Evolutionary conservation across 1,140 invertebrate species (phyloP).

Genomic region (Zaprionus ornatus): DNA sequence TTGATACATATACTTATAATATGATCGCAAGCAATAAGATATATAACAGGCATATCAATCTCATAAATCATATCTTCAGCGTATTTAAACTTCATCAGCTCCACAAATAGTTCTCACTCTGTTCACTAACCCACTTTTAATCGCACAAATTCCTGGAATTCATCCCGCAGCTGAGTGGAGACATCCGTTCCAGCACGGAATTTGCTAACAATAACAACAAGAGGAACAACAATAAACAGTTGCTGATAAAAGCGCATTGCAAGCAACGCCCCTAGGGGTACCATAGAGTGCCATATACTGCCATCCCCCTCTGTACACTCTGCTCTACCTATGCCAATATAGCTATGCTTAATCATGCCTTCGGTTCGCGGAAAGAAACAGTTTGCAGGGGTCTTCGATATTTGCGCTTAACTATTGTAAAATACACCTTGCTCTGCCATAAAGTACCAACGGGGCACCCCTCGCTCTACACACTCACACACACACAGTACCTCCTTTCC

Average conservation of each 20-base stretch:
- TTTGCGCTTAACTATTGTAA: slow-evolving; percentile 24
- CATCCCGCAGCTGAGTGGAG: slow-evolving; percentile 26
- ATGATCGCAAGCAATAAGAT: no score
- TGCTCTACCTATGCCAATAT: not conserved
- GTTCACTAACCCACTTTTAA: slow-evolving; percentile 1
- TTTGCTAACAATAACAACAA: not conserved
- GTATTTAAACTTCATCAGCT: not conserved
- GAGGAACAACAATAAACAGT: not conserved
- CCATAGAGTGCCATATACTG: not conserved
- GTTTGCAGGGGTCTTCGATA: not conserved
- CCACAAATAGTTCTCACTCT: not conserved
- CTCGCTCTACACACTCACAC: not conserved
- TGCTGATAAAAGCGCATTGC: slow-evolving; percentile 22
- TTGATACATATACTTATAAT: no score
- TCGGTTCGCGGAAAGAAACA: slow-evolving; percentile 13
- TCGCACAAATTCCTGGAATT: slow-evolving; percentile 26
- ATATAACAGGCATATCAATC: no score
- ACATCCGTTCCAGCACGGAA: slow-evolving; percentile 34
- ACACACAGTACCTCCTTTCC: not conserved
- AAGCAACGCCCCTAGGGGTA: slow-evolving; percentile 21
- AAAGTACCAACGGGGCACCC: slow-evolving; percentile 14
- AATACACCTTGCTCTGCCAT: slow-evolving; percentile 37
- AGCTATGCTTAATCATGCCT: slow-evolving; percentile 14
- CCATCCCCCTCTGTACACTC: not conserved
- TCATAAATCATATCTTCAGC: not conserved